These are phyloP conservation scores for Pterobdella sp. DNA, from an alignment of 2,888 invertebrate genomes.

Conservation along the genomic window DNA sequence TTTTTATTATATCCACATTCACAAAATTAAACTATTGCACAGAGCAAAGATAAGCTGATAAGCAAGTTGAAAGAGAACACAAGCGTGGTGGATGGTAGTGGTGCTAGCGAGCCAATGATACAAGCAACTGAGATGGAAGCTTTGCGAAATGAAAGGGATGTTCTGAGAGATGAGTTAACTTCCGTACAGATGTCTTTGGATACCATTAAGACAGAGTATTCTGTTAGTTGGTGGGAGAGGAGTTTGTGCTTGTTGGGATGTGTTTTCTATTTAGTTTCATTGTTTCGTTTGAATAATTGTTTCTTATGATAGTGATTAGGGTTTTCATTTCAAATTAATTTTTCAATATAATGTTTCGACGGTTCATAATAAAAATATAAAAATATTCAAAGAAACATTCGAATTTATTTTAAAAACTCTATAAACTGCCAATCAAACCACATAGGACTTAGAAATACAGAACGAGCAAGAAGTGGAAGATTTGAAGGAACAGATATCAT, in stretches of 20 bases:
- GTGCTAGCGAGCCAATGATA: conserved; percentile 40
- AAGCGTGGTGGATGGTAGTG: conserved; percentile 35
- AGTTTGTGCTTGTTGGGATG: neutral
- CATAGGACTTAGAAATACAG: conserved; percentile 53
- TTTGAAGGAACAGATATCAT: conserved; percentile 50
- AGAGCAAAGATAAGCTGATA: conserved; percentile 62
- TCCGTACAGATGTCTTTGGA: conserved; percentile 53
- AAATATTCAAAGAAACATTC: too few species aligned
- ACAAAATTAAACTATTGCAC: too few species aligned
- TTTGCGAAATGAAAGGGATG: conserved; percentile 58
- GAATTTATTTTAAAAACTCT: too few species aligned
- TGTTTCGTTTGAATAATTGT: neutral
- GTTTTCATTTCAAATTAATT: neutral
- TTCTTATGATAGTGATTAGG: neutral
- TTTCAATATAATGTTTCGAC: neutral
- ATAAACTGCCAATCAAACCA: too few species aligned
- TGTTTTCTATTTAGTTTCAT: neutral
- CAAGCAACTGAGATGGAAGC: conserved; percentile 57
- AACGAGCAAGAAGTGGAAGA: conserved; percentile 53
- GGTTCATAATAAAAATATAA: too few species aligned
- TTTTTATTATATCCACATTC: too few species aligned
- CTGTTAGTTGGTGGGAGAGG: conserved; percentile 41
- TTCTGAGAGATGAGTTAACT: conserved; percentile 58
- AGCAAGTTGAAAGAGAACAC: conserved; percentile 38
- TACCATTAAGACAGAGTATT: conserved; percentile 54